These are phyloP conservation scores for Stenodera caucasica DNA, from an alignment of 2,888 invertebrate species.

Conservation along the genomic window DNA sequence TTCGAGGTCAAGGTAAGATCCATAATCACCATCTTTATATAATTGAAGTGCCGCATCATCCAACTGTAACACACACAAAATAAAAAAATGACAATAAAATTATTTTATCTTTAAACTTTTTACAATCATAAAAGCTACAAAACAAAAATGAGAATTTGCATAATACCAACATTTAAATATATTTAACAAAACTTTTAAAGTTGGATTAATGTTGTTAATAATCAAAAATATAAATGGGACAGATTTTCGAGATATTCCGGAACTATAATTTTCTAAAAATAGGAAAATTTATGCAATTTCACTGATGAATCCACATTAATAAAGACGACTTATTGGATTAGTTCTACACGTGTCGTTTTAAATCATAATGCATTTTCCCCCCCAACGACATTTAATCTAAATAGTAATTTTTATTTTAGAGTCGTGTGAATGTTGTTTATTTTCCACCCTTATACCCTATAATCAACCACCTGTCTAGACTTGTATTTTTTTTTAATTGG, in stretches of 20 bases:
- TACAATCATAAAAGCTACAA: slow-evolving; percentile 8
- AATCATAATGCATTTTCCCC: too few relatives aligned
- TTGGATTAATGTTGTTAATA: background rate
- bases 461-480: slow-evolving; percentile 9
- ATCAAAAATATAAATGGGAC: too few relatives aligned
- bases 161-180: background rate
- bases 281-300: background rate
- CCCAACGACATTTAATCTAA: background rate
- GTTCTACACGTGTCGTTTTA: background rate
- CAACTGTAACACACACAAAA: slow-evolving; percentile 70
- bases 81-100: background rate
- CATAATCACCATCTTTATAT: slow-evolving; percentile 96
- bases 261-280: background rate
- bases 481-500: background rate
- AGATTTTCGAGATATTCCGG: background rate
- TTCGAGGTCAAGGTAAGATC: slow-evolving; percentile 95
- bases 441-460: background rate
- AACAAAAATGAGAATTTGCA: slow-evolving; percentile 9
- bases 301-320: background rate
- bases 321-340: background rate
- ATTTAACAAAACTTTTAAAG: background rate
- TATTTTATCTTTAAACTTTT: slow-evolving; percentile 9
- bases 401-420: background rate
- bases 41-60: slow-evolving; percentile 97
- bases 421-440: background rate